Evolutionary conservation across 2,888 invertebrate genomes (phyloP), one percentile per base, ranked within the genome.

Genomic region (Rhodophaea formosa): DNA sequence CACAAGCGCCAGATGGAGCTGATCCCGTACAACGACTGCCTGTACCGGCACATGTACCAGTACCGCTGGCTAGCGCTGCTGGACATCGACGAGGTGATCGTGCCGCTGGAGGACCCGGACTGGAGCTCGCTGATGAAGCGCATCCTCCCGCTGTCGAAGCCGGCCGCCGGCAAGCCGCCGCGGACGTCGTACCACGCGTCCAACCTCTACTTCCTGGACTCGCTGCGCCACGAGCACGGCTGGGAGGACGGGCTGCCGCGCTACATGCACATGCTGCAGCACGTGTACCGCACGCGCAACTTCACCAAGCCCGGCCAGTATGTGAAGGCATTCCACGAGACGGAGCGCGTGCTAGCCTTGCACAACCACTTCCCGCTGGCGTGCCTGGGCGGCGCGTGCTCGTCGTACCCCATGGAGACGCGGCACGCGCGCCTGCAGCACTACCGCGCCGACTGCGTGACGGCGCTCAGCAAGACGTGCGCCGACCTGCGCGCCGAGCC

Each of bases 1-100:
- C 96, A 98, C 87, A 98, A 98, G 86, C 93, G 98, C 12, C 97
- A 98, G 82, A 97, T 98, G 88, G 98, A 98, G 86, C 93, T 98
- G 61, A 97, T 98, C 70, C 98, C 98, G 10, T 98, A 98, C 92
- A 98, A 98, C 84, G 98, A 98, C 84, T 98, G 98, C 77, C 93
- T 98, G 57, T 98, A 98, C 89, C 95, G 97, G 80, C 96, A 98
- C 80, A 94, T 98, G 91, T 96, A 97, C 82, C 93, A 95, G 65
- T 98, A 98, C 85, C 94, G 96, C 64, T 97, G 96, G 87, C 95
- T 98, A 57, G 97, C 96, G n/a, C 91, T 98, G 60, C 92, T 98
- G 56, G 98, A 98, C 82, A 96, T 97, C 65, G 98, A 98, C 86
- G 98, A 98, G 86, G 96, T 98, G 58, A 97, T 98, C 70, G 97